phyloP scores from a whole-genome alignment of 2,797 vertebrate species.

The Arremon aurantiirostris region DNA sequence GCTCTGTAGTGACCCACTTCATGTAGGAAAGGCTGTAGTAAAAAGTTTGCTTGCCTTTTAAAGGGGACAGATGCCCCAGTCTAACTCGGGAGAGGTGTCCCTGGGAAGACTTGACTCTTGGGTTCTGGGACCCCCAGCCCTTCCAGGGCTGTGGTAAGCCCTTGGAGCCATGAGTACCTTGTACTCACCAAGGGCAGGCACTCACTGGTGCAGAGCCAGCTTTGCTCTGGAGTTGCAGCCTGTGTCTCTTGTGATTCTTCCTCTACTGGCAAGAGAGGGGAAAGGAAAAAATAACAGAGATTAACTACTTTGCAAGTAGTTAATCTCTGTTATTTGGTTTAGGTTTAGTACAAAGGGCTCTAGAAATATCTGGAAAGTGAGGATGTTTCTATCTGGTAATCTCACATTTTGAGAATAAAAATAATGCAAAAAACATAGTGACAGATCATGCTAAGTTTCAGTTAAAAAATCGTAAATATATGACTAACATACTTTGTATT shows the following conservation, averaged over 20 bases:
- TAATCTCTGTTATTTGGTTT: no score
- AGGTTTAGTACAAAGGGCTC: background rate
- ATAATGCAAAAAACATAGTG: background rate
- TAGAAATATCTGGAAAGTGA: background rate
- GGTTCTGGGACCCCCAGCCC: background rate
- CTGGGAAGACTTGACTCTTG: background rate
- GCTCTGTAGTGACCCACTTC: background rate
- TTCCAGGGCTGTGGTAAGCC: background rate
- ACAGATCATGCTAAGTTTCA: background rate
- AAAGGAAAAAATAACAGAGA: background rate
- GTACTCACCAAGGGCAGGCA: accelerated
- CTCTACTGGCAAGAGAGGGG: background rate
- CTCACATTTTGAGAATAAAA: background rate
- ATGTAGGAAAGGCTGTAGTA: accelerated
- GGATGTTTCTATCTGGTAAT: background rate
- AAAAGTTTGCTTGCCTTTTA: background rate
- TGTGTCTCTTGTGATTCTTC: background rate
- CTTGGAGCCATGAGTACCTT: accelerated
- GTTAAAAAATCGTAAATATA: background rate
- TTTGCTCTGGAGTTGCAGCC: background rate
- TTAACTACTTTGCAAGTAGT: background rate
- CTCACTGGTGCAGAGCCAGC: accelerated
- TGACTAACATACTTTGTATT: background rate
- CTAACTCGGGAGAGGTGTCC: accelerated
- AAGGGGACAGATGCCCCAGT: background rate